phyloP scores from a whole-genome alignment of 2,888 invertebrate genomes.

The Helicoverpa assulta region DNA sequence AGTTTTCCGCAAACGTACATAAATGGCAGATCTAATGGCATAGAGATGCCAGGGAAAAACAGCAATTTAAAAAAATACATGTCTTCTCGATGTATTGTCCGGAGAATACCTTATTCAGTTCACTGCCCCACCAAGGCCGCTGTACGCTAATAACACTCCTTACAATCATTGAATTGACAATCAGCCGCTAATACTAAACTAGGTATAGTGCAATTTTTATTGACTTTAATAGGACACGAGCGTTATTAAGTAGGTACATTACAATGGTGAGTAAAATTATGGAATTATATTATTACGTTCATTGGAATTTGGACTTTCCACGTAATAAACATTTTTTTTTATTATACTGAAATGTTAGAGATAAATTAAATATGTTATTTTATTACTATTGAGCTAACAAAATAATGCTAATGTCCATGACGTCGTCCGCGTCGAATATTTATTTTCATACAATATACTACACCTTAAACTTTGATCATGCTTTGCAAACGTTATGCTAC shows the following conservation, averaged over 20 bases:
- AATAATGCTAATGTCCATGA: too few relatives aligned
- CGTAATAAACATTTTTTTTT: background rate
- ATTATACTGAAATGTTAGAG: too few relatives aligned
- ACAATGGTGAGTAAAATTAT: background rate
- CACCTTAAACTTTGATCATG: background rate
- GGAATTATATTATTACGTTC: background rate
- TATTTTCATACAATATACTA: too few relatives aligned
- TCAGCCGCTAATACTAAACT: constrained; percentile 9
- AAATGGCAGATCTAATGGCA: too few relatives aligned
- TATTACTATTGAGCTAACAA: too few relatives aligned
- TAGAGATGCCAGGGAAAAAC: background rate
- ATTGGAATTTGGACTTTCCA: background rate
- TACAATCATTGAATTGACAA: constrained; percentile 27
- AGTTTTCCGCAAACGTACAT: too few relatives aligned
- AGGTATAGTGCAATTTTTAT: background rate
- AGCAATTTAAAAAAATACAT: background rate
- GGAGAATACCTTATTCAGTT: constrained; percentile 52
- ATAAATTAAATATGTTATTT: too few relatives aligned
- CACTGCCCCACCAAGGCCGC: constrained; percentile 64
- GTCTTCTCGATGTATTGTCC: constrained; percentile 23
- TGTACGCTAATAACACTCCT: constrained; percentile 45
- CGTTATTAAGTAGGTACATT: background rate
- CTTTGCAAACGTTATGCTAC: constrained; percentile 24
- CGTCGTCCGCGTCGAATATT: too few relatives aligned
- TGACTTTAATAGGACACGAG: background rate